A percentile compares a stretch with the other conserved stretches of the same genome.
Evolutionary conservation across 2,888 invertebrate species (phyloP).

Genomic region (Lithophane ornitopus): DNA sequence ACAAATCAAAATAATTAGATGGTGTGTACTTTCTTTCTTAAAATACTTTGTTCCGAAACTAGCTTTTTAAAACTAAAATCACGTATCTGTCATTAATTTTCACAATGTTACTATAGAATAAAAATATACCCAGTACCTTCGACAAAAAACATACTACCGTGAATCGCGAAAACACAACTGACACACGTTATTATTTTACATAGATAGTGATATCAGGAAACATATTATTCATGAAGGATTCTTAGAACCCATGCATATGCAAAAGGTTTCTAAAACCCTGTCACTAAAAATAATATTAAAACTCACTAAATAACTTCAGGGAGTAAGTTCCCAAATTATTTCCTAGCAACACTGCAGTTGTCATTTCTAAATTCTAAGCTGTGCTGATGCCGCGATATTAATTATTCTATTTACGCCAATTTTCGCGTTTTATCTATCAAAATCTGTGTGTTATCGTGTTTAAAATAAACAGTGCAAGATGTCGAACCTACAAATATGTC

Average conservation of each 20-base stretch:
- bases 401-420: constrained; percentile 46
- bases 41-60: background rate
- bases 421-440: constrained; percentile 30
- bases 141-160: background rate
- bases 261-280: background rate
- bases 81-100: background rate
- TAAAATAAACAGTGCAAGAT: constrained; percentile 59
- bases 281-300: background rate
- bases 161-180: background rate
- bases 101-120: background rate
- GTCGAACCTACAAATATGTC: constrained; percentile 74
- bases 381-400: constrained; percentile 48
- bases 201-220: background rate
- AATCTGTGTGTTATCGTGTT: constrained; percentile 36
- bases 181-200: background rate
- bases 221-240: background rate
- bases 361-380: constrained; percentile 43
- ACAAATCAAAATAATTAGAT: no score
- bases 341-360: constrained; percentile 51
- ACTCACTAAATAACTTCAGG: background rate
- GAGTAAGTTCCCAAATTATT: constrained; percentile 5
- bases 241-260: background rate
- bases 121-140: no score
- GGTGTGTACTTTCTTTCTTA: background rate
- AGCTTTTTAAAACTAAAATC: background rate